Evolutionary conservation across 1,140 invertebrate species (phyloP).

Genomic region (Pachyrhynchus sulphureomaculatus): DNA sequence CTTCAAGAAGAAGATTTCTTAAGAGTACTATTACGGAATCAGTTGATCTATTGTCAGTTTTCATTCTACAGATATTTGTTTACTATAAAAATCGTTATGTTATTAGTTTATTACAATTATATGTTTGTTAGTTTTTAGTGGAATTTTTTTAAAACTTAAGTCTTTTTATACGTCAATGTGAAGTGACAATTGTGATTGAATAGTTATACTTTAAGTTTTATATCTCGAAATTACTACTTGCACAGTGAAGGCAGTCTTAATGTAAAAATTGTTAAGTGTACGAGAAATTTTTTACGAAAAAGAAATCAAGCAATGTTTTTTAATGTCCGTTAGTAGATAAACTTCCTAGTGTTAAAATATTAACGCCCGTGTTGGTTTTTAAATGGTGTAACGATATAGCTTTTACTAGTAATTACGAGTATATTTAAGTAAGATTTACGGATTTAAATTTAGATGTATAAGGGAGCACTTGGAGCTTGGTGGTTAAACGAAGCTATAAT

Average conservation of each 20-base stretch:
- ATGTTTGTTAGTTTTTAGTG: constrained; percentile 53
- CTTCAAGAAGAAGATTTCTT: no score
- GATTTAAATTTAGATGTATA: background rate
- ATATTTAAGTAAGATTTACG: background rate
- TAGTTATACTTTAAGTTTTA: constrained; percentile 42
- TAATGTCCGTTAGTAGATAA: constrained; percentile 31
- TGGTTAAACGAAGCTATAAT: constrained; percentile 12
- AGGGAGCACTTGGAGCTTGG: constrained; percentile 21
- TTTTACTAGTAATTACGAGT: constrained; percentile 17
- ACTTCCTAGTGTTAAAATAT: constrained; percentile 30
- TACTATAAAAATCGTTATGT: constrained; percentile 42
- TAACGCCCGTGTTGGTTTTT: constrained; percentile 33
- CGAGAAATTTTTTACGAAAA: constrained; percentile 13
- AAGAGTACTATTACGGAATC: no score
- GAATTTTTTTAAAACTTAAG: constrained; percentile 43
- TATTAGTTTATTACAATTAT: constrained; percentile 49
- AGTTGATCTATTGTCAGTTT: constrained; percentile 13
- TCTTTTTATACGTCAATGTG: constrained; percentile 27
- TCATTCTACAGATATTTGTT: constrained; percentile 16
- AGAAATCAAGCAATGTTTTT: constrained; percentile 30
- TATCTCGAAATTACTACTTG: constrained; percentile 30
- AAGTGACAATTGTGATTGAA: constrained; percentile 46
- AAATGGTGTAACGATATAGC: constrained; percentile 15
- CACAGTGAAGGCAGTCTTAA: constrained; percentile 7
- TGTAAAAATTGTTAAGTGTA: constrained; percentile 25